These are phyloP conservation scores for Rhabditophanes sp. DNA, from an alignment of 2,888 invertebrate species.

Conservation along the genomic window DNA sequence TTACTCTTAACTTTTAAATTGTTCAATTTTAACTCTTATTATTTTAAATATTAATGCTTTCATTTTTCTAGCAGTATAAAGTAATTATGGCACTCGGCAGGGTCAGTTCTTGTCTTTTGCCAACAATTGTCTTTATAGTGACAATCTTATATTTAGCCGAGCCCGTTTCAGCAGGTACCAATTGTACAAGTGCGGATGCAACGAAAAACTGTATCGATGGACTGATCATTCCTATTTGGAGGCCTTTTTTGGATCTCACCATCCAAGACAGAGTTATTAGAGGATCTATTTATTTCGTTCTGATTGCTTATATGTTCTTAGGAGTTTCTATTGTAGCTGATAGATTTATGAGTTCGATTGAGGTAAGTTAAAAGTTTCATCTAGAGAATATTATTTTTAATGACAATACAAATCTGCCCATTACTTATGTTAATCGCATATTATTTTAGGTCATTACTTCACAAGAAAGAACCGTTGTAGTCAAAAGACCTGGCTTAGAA, in stretches of 20 bases:
- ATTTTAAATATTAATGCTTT: too few species aligned
- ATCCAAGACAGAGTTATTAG: conserved; percentile 48
- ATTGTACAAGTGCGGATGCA: conserved; percentile 42
- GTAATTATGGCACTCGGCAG: too few species aligned
- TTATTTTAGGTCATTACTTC: conserved; percentile 64
- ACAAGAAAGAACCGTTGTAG: conserved; percentile 79
- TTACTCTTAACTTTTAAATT: too few species aligned
- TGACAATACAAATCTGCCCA: background rate
- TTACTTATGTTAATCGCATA: background rate
- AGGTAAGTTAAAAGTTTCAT: conserved; percentile 67
- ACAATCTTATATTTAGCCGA: conserved; percentile 1
- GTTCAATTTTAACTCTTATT: too few species aligned
- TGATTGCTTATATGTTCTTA: conserved; percentile 82
- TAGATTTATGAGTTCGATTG: conserved; percentile 96
- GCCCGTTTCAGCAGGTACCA: conserved; percentile 25
- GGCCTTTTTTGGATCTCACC: conserved; percentile 38
- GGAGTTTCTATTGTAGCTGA: conserved; percentile 97
- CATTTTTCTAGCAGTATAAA: too few species aligned
- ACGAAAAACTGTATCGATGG: conserved; percentile 60
- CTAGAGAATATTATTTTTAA: background rate
- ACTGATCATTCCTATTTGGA: conserved; percentile 71
- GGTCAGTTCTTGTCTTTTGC: too few species aligned
- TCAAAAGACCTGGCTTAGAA: conserved; percentile 72
- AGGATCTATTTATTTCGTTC: conserved; percentile 72
- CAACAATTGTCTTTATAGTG: too few species aligned